Base-by-base conservation (phyloP, 2,888 invertebrate genomes). In the Vannuccia rotundouncinata region DNA sequence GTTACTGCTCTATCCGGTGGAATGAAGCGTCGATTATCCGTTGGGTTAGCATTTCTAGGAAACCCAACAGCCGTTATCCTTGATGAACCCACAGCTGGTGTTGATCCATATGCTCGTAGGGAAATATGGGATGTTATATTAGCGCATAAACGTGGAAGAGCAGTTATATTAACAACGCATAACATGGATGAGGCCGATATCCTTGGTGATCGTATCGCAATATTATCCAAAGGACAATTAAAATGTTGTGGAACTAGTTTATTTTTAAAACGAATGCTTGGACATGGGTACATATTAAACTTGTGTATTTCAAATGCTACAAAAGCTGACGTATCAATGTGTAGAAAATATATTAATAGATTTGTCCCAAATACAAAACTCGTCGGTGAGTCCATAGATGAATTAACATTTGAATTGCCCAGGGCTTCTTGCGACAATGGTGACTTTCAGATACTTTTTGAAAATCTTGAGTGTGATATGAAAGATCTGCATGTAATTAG, bases 41-140 rank as follows among this genome's bases (percentile, higher is more conserved):
- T 95, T 75, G 94, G 93, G 79, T 91, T 94, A 59, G 94, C 95
- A 0, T 94, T 95, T 84, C 91, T 94, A 75, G 93, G 92, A 0
- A 90, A 90, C 0, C 92, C 93, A 0, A 89, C 89, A 76, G 82
- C 84, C 82, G 92, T 93, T 25, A 92, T 93, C 81, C 89, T 94
- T 66, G 94, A 94, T 88, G 94, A 94, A 85, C 94, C 94, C 1
- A 94, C 94, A 5, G 92, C 93, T 13, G 94, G 88, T 22, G 93
- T 95, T 0, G 95, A 95, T 87, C 94, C 94, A 0, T 92, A 92
- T 82, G 93, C 94, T 0, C 90, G 95, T n/a, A 91, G 93, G 31
- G 88, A 90, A 85, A 92, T 93, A 84, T 93, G 93, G 93, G 91
- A 92, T 29, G 89, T 93, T 85, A 90, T 93, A 81, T 89, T 92